Evolutionary conservation across 2,113 vertebrate genomes (phyloP).

Genomic region (Dendrocopos noguchii): DNA sequence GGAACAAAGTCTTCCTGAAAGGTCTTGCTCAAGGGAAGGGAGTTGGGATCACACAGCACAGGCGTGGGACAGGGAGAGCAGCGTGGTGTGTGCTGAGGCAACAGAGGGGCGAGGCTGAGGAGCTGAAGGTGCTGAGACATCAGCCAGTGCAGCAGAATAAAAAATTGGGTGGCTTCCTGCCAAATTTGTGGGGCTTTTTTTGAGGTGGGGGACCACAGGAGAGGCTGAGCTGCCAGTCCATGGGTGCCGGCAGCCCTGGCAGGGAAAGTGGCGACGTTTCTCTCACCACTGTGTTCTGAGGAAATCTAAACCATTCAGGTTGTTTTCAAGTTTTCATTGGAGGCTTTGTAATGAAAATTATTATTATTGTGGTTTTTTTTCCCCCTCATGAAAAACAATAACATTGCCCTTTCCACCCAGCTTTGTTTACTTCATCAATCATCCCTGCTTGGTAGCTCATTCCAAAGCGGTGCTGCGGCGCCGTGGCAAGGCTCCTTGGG

Average conservation of each 20-base stretch:
- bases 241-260: neutral
- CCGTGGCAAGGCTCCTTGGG: neutral
- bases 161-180: fast-evolving
- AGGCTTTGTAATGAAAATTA: neutral
- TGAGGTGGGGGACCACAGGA: fast-evolving
- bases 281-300: neutral
- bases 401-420: neutral
- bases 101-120: too few species aligned
- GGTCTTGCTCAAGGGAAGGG: neutral
- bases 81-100: fast-evolving
- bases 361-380: neutral
- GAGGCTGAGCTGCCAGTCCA: neutral
- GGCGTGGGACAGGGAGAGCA: neutral
- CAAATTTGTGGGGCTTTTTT: too few species aligned
- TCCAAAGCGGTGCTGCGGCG: neutral
- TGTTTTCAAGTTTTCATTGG: neutral
- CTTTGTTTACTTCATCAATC: conserved; percentile 43
- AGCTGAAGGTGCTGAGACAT: fast-evolving
- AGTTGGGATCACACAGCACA: neutral
- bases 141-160: neutral
- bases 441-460: neutral
- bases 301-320: neutral
- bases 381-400: neutral
- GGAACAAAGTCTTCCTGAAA: neutral
- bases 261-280: neutral